Conservation (phyloP, 2,797 vertebrate species). For the Phoebastria nigripes region DNA sequence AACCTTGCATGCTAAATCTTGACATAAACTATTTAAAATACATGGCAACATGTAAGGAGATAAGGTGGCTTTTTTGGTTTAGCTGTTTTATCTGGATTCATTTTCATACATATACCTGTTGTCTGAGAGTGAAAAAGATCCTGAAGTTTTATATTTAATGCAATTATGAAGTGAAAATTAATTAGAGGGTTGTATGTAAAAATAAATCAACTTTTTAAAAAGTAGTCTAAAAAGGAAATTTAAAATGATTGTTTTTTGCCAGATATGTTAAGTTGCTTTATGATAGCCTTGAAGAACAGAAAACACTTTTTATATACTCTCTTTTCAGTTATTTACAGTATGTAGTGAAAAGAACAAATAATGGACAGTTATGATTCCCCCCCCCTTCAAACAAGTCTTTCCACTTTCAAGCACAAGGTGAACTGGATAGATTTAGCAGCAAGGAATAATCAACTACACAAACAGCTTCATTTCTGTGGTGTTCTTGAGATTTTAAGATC, state of each 20-base stretch:
- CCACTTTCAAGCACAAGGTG: neutral
- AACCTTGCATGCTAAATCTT: neutral
- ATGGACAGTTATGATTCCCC: neutral
- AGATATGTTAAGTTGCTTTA: neutral
- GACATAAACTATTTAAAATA: neutral
- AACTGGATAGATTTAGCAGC: neutral
- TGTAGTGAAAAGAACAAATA: neutral
- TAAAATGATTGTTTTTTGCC: neutral
- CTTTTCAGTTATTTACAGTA: neutral
- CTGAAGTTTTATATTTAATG: neutral
- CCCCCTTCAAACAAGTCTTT: neutral
- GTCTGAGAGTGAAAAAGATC: neutral
- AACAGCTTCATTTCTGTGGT: neutral
- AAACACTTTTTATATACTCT: neutral
- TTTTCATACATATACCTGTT: neutral
- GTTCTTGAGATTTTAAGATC: neutral
- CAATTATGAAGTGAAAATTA: neutral
- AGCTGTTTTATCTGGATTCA: neutral
- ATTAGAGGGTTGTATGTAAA: neutral
- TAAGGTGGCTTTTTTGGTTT: neutral
- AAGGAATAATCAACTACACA: neutral
- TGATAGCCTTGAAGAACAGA: neutral
- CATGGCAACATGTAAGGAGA: neutral
- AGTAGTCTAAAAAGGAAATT: neutral
- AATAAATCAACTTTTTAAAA: neutral